phyloP scores from a whole-genome alignment of 2,113 vertebrate species.

The Nyctereutes procyonoides region DNA sequence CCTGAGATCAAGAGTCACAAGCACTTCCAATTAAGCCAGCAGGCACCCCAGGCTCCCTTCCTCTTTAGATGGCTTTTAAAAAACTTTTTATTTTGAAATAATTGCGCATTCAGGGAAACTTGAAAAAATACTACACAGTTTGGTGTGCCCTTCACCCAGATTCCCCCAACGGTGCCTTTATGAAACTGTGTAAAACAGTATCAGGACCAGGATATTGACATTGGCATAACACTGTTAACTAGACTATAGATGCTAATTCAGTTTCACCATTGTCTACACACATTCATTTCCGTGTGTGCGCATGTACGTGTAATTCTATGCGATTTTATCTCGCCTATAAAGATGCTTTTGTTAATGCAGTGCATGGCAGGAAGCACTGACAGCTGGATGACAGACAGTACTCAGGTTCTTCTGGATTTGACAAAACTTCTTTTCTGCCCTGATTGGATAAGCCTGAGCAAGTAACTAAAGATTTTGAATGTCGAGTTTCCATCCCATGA shows the following conservation, averaged over 20 bases:
- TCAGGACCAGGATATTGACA: not conserved
- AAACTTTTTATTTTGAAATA: not conserved
- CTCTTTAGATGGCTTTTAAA: not conserved
- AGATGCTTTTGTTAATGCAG: not conserved
- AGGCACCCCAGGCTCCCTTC: not conserved
- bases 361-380: not conserved
- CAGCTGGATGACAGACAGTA: not conserved
- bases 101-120: not conserved
- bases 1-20: not conserved
- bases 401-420: not conserved
- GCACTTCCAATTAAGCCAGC: not conserved
- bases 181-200: not conserved
- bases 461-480: not conserved
- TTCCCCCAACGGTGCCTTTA: not conserved
- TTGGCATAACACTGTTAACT: not conserved
- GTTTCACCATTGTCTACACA: not conserved
- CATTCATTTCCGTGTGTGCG: not conserved
- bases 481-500: not conserved
- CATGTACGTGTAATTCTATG: not conserved
- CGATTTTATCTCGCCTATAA: not conserved
- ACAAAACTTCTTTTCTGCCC: not conserved
- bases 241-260: not conserved
- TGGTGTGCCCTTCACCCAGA: not conserved
- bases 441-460: not conserved
- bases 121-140: not conserved